Percentiles rank a stretch among this genome's conserved stretches.
Evolutionary conservation across 2,888 invertebrate genomes (phyloP).

Genomic region (Muscina levida): DNA sequence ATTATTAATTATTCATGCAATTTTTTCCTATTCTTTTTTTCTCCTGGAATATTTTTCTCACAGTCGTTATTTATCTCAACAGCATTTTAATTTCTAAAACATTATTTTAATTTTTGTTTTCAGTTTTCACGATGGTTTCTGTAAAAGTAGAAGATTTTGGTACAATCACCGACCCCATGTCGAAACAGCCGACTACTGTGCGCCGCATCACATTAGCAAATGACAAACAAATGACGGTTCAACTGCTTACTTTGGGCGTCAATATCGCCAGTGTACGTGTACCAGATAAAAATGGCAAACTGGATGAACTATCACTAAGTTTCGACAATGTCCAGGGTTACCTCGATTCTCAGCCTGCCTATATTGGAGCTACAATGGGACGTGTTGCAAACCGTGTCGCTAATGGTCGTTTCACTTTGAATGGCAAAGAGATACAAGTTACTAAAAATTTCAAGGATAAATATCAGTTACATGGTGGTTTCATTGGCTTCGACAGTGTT

Average conservation of each 20-base stretch:
- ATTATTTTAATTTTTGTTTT: neutral
- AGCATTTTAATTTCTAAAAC: no score
- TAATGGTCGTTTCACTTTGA: constrained; percentile 85
- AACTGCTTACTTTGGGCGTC: constrained; percentile 89
- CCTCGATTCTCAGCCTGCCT: constrained; percentile 85
- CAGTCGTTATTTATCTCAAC: no score
- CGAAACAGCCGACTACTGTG: constrained; percentile 71
- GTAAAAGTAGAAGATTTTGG: constrained; percentile 78
- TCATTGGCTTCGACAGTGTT: constrained; percentile 89
- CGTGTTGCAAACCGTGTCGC: constrained; percentile 91
- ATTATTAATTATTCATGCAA: no score
- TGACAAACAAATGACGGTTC: constrained; percentile 72
- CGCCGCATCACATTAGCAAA: constrained; percentile 75
- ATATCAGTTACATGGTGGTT: constrained; percentile 90
- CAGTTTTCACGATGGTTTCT: constrained; percentile 70
- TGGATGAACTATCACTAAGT: constrained; percentile 90
- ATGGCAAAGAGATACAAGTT: constrained; percentile 85
- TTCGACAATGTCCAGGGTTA: constrained; percentile 90
- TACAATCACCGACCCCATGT: constrained; percentile 73
- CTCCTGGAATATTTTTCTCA: no score
- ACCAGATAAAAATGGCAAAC: constrained; percentile 87
- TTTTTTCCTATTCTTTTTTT: no score
- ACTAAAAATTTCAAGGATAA: constrained; percentile 85
- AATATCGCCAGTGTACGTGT: constrained; percentile 87
- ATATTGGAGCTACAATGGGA: constrained; percentile 93